These are phyloP conservation scores for Lemur catta DNA, from an alignment of 2,797 vertebrate species.

Conservation along the genomic window DNA sequence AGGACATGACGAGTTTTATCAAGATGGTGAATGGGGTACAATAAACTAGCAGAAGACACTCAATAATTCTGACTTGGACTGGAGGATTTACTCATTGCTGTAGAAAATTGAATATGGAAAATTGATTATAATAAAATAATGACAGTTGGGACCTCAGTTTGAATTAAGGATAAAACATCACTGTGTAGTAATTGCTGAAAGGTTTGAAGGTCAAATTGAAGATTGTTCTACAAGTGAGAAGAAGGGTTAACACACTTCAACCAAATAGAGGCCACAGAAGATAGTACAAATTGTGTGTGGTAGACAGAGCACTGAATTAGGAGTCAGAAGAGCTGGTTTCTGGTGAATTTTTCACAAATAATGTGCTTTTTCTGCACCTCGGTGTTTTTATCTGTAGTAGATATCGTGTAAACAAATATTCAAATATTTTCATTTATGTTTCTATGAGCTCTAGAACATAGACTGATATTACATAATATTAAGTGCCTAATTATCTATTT, in stretches of 20 bases:
- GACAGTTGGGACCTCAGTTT: not conserved
- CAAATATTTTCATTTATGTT: not conserved
- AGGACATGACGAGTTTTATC: not conserved
- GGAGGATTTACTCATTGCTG: not conserved
- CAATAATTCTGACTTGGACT: not conserved
- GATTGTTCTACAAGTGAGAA: not conserved
- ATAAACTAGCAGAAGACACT: not conserved
- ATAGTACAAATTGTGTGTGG: not conserved
- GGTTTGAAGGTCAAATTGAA: not conserved
- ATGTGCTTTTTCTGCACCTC: not conserved
- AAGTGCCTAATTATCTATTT: not conserved
- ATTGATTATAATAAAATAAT: not conserved
- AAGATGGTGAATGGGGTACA: not conserved
- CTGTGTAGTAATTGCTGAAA: not conserved
- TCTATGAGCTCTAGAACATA: not conserved
- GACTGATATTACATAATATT: not conserved
- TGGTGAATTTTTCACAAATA: not conserved
- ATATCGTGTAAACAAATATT: not conserved
- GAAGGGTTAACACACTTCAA: not conserved
- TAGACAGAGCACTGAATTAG: not conserved
- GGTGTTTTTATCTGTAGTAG: not conserved
- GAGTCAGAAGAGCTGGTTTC: not conserved
- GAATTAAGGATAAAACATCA: not conserved
- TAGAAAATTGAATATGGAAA: not conserved
- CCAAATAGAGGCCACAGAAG: not conserved